Base-by-base conservation (phyloP, 64 coral and sea anemone species). In the Hydrozoanthus tunicans region DNA sequence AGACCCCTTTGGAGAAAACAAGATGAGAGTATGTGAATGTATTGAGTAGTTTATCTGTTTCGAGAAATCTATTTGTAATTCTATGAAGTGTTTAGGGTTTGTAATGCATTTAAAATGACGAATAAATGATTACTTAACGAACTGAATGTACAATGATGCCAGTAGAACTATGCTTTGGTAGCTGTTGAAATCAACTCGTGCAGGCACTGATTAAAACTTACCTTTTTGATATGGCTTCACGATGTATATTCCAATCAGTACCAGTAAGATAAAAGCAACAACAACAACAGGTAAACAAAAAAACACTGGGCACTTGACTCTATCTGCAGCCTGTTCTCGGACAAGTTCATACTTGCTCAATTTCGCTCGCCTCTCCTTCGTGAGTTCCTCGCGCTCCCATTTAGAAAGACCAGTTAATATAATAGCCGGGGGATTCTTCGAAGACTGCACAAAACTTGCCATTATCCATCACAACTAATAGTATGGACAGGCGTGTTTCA, bases 271-370 rank as follows among this genome's bases (percentile, higher is more conserved):
- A 62, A 95, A 83, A 52, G 78, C 91, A 27, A 95, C 91, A 11
- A 98, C 57, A 9, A 94, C 93, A 76, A 94, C 93, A 2, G 96
- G 96, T 78, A 98, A 86, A 78, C 93, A 95, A 62, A 98, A 98
- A 64, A 94, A 93, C 25, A 98, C 76, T 51, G 93, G 89, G 80
- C 96, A 98, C 79, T 93, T 88, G 3, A 98, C 27, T 86, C 70
- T 85, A 65, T 98, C 93, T 6, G 96, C 93, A 5, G 95, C 66
- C 25, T 74, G 79, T 77, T 98, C 96, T 52, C 96, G 88, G 57
- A 93, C 61, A 51, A 98, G 81, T 75, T 95, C 93, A 51, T 78
- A 24, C 90, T 98, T 94, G 79, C 59, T 95, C 73, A 93, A 20
- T 4, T 76, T 75, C 8, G 91, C 73, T 3, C 93, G 91, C 15